Conservation (phyloP, 2,113 vertebrate species). For the Campylomormyrus numenius region DNA sequence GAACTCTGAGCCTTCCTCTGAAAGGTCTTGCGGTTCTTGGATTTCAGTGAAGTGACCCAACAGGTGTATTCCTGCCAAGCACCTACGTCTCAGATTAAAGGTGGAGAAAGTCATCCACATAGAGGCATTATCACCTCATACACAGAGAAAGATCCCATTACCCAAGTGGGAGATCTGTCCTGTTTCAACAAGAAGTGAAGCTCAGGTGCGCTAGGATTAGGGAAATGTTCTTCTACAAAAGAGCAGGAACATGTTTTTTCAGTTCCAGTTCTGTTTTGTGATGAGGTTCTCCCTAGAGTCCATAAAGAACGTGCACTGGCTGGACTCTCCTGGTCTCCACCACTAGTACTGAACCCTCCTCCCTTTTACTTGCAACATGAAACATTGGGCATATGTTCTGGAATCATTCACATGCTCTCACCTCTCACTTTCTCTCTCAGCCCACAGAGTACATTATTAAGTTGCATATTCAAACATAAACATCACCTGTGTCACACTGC, state of each 20-base stretch:
- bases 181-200: slow-evolving; percentile 9
- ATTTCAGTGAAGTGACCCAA: slow-evolving; percentile 15
- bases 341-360: neutral
- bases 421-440: neutral
- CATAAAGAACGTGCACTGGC: neutral
- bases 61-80: slow-evolving; percentile 20
- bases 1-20: neutral
- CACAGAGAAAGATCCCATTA: slow-evolving; percentile 28
- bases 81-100: slow-evolving; percentile 20
- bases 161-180: slow-evolving; percentile 7
- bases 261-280: neutral
- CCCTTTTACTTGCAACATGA: neutral
- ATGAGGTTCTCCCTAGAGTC: neutral
- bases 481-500: neutral
- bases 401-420: neutral
- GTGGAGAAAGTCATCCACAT: slow-evolving; percentile 24
- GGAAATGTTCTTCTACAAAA: neutral
- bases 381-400: neutral
- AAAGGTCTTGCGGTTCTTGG: neutral
- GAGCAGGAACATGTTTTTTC: neutral
- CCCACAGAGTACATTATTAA: neutral
- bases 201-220: slow-evolving; percentile 5
- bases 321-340: neutral
- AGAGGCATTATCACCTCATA: slow-evolving; percentile 28
- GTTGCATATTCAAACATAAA: neutral